These are phyloP conservation scores for Phataginus tetradactyla DNA, from an alignment of 2,797 vertebrate genomes.

Conservation along the genomic window DNA sequence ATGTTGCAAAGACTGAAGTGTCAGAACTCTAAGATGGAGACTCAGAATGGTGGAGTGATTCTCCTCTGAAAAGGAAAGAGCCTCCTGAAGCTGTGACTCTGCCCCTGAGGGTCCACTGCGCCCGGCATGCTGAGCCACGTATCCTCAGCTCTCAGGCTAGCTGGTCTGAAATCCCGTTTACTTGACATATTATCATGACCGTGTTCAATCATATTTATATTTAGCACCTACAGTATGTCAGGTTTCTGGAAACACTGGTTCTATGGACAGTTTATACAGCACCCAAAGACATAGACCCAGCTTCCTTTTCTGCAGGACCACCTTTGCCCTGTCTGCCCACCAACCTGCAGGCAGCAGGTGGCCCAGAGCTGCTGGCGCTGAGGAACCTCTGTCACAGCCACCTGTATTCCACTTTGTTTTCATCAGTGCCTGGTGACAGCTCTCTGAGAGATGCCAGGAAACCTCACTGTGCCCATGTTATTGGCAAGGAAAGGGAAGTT, in stretches of 20 bases:
- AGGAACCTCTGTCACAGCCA: accelerated
- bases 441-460: accelerated
- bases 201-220: accelerated
- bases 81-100: too few relatives aligned
- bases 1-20: background rate
- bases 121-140: too few relatives aligned
- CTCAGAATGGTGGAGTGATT: background rate
- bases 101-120: background rate
- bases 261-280: accelerated
- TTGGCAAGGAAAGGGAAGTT: accelerated
- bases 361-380: background rate
- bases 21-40: background rate
- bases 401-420: accelerated
- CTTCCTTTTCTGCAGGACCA: background rate
- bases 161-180: background rate
- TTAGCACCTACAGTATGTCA: accelerated
- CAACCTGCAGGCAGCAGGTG: accelerated
- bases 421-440: accelerated
- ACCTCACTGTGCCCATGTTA: accelerated
- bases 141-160: background rate
- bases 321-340: too few relatives aligned
- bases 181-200: accelerated
- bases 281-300: accelerated
- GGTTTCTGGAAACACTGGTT: background rate
- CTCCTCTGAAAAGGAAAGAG: background rate